Base-by-base conservation (phyloP, 2,888 invertebrate species). In the Poecilus cupreus region DNA sequence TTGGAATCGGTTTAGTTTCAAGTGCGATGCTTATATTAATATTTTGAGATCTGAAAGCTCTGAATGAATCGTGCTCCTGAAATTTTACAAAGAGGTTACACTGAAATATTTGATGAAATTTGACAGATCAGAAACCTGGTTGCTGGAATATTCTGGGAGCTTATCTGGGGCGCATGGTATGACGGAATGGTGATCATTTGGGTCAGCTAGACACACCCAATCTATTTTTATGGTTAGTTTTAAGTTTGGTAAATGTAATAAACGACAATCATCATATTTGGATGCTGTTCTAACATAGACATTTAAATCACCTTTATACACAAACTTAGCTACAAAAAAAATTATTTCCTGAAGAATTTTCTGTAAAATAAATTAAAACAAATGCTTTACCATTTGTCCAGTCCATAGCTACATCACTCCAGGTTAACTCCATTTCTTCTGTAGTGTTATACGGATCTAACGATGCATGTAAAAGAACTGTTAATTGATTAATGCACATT, bases 391-490 rank as follows among this genome's bases (percentile, higher is more conserved):
- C 97, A 88, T 97, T 97, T 0, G 97, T 97, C 98, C 99, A 99
- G 86, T 99, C 98, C 87, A 99, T 93, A 37, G 96, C 95, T 2
- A 98, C 93, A 85, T 97, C 94, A 46, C 94, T 95, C 98, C 99
- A 99, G 0, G 97, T 96, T 83, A 98, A 92, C 89, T 99, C 99
- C 97, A 99, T 98, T 90, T 99, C 97, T 89, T 99, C 99, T 0
- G 99, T 99, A 3, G 97, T 97, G 88, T 99, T 99, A 89, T 99
- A 99, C 0, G 99, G 99, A 90, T 99, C 98, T 10, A 98, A 91
- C 0, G 98, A 98, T 2, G 98, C 98, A 88, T 98, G 98, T 82
- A 99, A 91, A 43, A 98, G 90, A 43, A 98, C 96, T 0, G 97
- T 97, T 88, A 98, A 92, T 87, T 96, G 96, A 85, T 95, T 93